Conservation (phyloP, 2,797 vertebrate species). For the Cossypha niveicapilla region DNA sequence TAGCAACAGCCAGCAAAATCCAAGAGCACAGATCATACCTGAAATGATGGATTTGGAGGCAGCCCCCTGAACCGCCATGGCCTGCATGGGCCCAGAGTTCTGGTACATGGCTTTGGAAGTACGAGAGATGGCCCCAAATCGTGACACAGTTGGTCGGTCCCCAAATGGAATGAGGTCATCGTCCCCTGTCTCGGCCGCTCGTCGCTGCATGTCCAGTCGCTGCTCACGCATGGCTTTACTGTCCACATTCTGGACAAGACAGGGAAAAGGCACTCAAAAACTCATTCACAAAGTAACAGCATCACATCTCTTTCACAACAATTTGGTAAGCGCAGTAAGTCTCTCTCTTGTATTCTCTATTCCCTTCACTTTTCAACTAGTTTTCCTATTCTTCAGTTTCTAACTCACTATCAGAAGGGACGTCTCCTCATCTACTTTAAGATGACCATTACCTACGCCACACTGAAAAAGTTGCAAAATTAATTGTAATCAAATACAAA, state of each 20-base stretch:
- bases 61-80: conserved; percentile 84
- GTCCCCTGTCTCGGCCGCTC: conserved; percentile 89
- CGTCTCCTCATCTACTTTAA: not conserved
- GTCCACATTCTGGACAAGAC: conserved; percentile 83
- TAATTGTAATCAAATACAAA: not conserved
- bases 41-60: conserved; percentile 76
- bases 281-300: not conserved
- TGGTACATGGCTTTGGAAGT: conserved; percentile 96
- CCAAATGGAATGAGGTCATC: conserved; percentile 98
- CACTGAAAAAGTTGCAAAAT: not conserved
- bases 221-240: conserved; percentile 88
- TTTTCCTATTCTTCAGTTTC: not conserved
- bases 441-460: not conserved
- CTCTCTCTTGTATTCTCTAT: not conserved
- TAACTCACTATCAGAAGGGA: not conserved
- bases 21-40: conserved; percentile 26
- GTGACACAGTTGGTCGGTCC: conserved; percentile 93
- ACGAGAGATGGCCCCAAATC: conserved; percentile 96
- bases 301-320: not conserved
- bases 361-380: not conserved
- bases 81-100: conserved; percentile 87
- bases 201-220: conserved; percentile 86
- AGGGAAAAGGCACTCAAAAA: not conserved
- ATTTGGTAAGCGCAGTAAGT: not conserved
- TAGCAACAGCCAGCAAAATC: not conserved